Base-by-base conservation (phyloP, 2,888 invertebrate species). In the Drosophila peninsularis region DNA sequence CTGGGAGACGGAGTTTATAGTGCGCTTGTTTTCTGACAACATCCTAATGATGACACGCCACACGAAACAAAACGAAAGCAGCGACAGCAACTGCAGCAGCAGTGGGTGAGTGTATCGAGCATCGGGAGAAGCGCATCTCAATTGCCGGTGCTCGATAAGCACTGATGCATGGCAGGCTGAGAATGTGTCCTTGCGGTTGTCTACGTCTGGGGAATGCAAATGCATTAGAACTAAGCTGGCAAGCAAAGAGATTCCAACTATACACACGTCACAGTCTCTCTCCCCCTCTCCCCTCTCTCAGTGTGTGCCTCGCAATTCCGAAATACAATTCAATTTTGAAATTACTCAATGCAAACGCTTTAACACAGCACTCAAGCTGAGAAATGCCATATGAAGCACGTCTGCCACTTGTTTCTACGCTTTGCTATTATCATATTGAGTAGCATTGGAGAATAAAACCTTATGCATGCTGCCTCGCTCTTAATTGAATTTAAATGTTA, bases 1-100 rank as follows among this genome's bases (percentile, higher is more conserved):
- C 62, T n/a, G 50, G 49, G 62, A 64, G 54, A 41, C 44, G 21
- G 49, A 82, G 82, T 70, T 62, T 80, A 80, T 81, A 62, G 74
- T 80, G 64, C 64, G 67, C 75, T 71, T 76, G 77, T 76, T 72
- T 63, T 72, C 74, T 63, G 67, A 67, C 71, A 68, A 81, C 78
- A 78, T 78, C 66, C 84, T 80, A 84, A 84, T 80, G 84, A 80
- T 84, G 80, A 81, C 84, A 83, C 63, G 80, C 78, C 84, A 74
- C 75, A 80, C 57, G 58, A 47, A 66, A 80, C 73, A 79, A 62
- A 79, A n/a, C 52, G 61, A 13, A 6, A 14, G 53, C 44, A 52
- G 1, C 32, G 39, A n/a, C 42, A 44, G 3, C 49, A 50, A 5
- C 32, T 9, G 6, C 39, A 56, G 24, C 42, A 37, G 7, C 45